Conservation (phyloP, 2,888 invertebrate genomes). For the Mesorhabditis spiculigera region DNA sequence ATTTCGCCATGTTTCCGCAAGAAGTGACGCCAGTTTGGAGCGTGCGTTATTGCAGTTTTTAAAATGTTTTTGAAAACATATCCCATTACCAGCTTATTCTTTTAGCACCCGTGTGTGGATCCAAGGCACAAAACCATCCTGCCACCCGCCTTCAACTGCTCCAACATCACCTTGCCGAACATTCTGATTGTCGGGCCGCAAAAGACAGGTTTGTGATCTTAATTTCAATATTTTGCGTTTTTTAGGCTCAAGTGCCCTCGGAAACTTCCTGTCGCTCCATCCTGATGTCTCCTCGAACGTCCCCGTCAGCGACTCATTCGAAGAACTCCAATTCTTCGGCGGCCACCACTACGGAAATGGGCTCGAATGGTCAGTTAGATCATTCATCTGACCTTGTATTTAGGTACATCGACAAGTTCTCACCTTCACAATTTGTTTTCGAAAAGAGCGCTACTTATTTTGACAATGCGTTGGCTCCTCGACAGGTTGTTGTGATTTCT, state of each 20-base stretch:
- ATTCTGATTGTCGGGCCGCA: slow-evolving; percentile 75
- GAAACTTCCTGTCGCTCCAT: slow-evolving; percentile 91
- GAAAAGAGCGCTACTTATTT: slow-evolving; percentile 99
- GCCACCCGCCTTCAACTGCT: slow-evolving; percentile 88
- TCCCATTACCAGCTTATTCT: background rate
- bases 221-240: slow-evolving; percentile 11
- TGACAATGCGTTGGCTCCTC: slow-evolving; percentile 87
- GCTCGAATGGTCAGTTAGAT: slow-evolving; percentile 76
- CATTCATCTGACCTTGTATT: slow-evolving; percentile 7
- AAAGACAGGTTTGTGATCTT: slow-evolving; percentile 73
- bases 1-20: slow-evolving; percentile 89
- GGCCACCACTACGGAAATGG: slow-evolving; percentile 87
- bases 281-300: slow-evolving; percentile 69
- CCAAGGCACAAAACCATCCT: slow-evolving; percentile 87
- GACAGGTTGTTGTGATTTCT: slow-evolving; percentile 66
- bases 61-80: no score
- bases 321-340: slow-evolving; percentile 98
- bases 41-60: slow-evolving; percentile 65
- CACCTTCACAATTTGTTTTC: slow-evolving; percentile 64
- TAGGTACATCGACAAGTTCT: slow-evolving; percentile 25
- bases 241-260: slow-evolving; percentile 85
- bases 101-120: slow-evolving; percentile 88
- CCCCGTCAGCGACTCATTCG: slow-evolving; percentile 70
- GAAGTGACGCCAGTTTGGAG: slow-evolving; percentile 96
- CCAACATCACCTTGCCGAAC: slow-evolving; percentile 65